Percentiles rank a stretch among this genome's conserved stretches.
phyloP scores from a whole-genome alignment of 2,797 vertebrate species.

The Sylvia borin region DNA sequence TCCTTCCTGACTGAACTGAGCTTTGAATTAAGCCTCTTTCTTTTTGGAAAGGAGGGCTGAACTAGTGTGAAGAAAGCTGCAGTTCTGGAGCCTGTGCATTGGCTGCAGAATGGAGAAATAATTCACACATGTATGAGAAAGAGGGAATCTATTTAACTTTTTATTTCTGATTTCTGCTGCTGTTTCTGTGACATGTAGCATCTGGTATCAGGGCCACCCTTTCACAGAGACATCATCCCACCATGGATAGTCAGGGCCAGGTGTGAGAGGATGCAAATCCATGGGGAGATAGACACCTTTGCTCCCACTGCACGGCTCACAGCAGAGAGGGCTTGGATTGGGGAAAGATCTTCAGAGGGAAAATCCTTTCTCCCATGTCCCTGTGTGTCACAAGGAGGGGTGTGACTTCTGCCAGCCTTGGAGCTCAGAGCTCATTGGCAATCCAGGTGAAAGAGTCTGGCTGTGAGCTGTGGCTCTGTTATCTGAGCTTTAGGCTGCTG shows the following conservation, averaged over 20 bases:
- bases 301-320: fast-evolving
- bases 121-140: fast-evolving
- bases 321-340: neutral
- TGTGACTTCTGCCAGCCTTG: neutral
- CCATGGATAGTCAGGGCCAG: fast-evolving
- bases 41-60: neutral
- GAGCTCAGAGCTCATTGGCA: neutral
- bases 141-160: neutral
- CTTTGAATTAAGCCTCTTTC: neutral
- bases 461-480: neutral
- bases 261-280: neutral
- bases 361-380: neutral
- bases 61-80: neutral
- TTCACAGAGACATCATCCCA: neutral
- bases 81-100: neutral
- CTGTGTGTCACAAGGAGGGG: neutral
- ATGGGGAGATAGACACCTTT: neutral
- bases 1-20: neutral
- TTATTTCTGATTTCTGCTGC: neutral
- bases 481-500: neutral
- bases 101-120: neutral
- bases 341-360: neutral
- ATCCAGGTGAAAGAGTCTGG: neutral
- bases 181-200: fast-evolving
- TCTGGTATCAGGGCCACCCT: neutral